Evolutionary conservation across 2,113 vertebrate genomes (phyloP).

Genomic region (Pimephales promelas): DNA sequence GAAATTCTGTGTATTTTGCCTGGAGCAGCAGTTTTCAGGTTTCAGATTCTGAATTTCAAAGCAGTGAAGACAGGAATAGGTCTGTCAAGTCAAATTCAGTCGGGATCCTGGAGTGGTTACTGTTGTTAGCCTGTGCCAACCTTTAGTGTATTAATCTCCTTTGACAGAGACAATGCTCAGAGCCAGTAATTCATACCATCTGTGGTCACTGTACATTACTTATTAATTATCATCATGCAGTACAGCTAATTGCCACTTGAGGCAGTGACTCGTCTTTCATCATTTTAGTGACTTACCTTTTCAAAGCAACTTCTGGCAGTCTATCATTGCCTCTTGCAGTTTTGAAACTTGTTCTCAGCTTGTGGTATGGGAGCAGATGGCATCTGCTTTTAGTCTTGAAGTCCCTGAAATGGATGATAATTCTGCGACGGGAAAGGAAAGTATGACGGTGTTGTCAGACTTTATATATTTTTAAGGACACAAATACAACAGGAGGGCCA

Average conservation of each 20-base stretch:
- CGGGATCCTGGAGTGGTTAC: conserved; percentile 46
- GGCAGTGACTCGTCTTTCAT: not conserved
- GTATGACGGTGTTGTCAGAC: conserved; percentile 61
- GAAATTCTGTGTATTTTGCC: conserved; percentile 49
- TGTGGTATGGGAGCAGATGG: conserved; percentile 42
- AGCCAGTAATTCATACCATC: conserved; percentile 32
- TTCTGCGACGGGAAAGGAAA: conserved; percentile 53
- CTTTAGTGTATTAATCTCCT: conserved; percentile 22
- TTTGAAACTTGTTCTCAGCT: conserved; percentile 15
- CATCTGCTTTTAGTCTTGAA: conserved; percentile 32
- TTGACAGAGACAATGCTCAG: conserved; percentile 26
- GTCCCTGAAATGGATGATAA: conserved; percentile 39
- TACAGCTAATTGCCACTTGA: conserved; percentile 22
- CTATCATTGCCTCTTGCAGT: not conserved
- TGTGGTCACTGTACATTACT: conserved; percentile 18
- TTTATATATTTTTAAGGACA: conserved; percentile 66
- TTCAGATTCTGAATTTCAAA: conserved; percentile 46
- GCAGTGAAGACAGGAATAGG: conserved; percentile 40
- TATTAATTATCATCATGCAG: conserved; percentile 27
- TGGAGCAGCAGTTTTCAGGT: conserved; percentile 49
- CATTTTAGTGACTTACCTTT: conserved; percentile 6
- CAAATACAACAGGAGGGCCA: conserved; percentile 28
- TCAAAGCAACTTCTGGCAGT: conserved; percentile 21
- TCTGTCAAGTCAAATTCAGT: conserved; percentile 42
- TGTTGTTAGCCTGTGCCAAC: conserved; percentile 39